A percentile compares a stretch with the other conserved stretches of the same genome.
phyloP scores from a whole-genome alignment of 1,140 invertebrate genomes.

The Lucilia sericata region DNA sequence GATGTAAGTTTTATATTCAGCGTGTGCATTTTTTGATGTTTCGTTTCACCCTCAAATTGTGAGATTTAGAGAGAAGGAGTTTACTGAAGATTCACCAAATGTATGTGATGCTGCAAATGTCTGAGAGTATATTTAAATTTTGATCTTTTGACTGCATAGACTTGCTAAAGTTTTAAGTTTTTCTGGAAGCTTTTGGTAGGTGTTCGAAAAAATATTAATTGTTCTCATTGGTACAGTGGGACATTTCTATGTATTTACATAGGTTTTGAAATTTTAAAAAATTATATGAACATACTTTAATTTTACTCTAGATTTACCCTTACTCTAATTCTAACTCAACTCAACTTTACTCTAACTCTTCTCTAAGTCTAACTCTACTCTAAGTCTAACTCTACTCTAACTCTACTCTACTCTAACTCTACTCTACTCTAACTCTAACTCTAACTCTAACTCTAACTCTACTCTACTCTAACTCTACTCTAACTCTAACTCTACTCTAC shows the following conservation, averaged over 20 bases:
- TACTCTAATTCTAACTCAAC: too few species aligned
- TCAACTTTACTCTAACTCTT: too few species aligned
- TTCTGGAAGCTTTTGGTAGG: slow-evolving; percentile 34
- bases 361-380: too few species aligned
- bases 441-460: too few species aligned
- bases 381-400: too few species aligned
- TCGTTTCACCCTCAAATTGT: slow-evolving; percentile 28
- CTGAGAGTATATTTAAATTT: neutral
- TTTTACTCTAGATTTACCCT: too few species aligned
- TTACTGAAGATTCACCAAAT: neutral
- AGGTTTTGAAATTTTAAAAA: too few species aligned
- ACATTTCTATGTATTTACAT: neutral
- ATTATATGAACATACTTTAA: too few species aligned
- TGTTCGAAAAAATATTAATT: slow-evolving; percentile 4
- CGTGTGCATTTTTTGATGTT: neutral
- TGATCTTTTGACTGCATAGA: neutral
- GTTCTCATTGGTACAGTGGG: slow-evolving; percentile 22
- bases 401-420: too few species aligned
- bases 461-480: too few species aligned
- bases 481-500: too few species aligned
- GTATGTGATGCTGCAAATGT: neutral
- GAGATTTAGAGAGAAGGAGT: neutral
- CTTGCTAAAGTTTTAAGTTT: slow-evolving; percentile 37
- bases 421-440: too few species aligned
- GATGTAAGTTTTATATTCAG: slow-evolving; percentile 37